Base-by-base conservation (phyloP, 2,888 invertebrate genomes). In the Archips xylosteana region DNA sequence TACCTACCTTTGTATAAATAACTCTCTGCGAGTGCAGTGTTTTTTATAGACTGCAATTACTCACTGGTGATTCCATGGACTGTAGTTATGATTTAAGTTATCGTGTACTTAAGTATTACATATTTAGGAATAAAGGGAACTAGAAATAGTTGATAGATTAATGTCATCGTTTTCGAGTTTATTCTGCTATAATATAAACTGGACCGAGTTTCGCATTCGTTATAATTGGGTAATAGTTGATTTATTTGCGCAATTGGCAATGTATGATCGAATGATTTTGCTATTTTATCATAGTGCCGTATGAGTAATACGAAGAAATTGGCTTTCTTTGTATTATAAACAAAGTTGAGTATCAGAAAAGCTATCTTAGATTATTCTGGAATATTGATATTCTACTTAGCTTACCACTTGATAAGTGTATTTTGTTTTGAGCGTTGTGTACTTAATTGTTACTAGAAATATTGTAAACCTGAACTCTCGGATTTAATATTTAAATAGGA, bases 31-130 rank as follows among this genome's bases (percentile, higher is more conserved):
- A 63, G 15, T 6, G 39, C 32, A 34, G n/a, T 15, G 13, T 15
- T 32, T 15, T 59, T 59, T 42, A 54, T 49, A 39, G 15, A 39
- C 23, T 54, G 57, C 57, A 8, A 59, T 15, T 42, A 42, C 36
- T 12, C 32, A 32, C 23, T 15, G 54, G 23, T 32, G 12, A 12
- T 32, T 32, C 12, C 32, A 61, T 59, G 45, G 54, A 10, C 32
- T 54, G 23, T 61, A 12, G 60, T 63, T 49, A 63, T 39, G 12
- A 57, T 15, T 47, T n/a, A 23, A 23, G 2, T 59, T 59, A 34
- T 23, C n/a, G 39, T 49, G 68, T 64, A 64, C 49, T 51, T 63
- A 67, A 64, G 62, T 42, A 12, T 47, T 13, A 23, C 15, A 5
- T 63, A 10, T 15, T 32, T 8, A 42, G 9, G 10, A 42, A 9